phyloP scores from a whole-genome alignment of 1,140 invertebrate genomes.

The Diachasma alloeum region DNA sequence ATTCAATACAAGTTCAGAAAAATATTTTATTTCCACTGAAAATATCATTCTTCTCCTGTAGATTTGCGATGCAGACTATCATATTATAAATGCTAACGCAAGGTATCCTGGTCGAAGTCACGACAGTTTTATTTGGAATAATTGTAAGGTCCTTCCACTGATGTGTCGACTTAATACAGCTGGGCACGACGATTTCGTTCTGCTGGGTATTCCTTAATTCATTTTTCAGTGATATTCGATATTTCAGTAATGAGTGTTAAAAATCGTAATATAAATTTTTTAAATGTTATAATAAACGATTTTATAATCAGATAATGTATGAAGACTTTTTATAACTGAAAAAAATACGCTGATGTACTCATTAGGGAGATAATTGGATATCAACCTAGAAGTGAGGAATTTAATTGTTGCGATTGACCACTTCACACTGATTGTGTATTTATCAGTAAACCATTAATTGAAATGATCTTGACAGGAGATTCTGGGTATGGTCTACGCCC shows the following conservation, averaged over 20 bases:
- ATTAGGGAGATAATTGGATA: no score
- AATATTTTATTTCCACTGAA: no score
- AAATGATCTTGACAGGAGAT: conserved; percentile 40
- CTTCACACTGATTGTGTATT: background rate
- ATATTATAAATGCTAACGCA: conserved; percentile 40
- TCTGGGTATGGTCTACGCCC: conserved; percentile 52
- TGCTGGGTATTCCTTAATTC: conserved; percentile 16
- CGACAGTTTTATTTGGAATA: conserved; percentile 37
- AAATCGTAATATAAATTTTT: no score
- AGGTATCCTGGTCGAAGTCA: conserved; percentile 34
- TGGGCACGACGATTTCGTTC: background rate
- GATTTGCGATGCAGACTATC: conserved; percentile 30
- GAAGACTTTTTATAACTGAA: no score
- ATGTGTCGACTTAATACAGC: background rate
- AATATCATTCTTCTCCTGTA: conserved; percentile 8
- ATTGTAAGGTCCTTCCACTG: conserved; percentile 25
- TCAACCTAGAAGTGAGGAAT: background rate
- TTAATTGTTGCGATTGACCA: background rate
- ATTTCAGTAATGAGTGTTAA: no score
- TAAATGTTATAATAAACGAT: no score
- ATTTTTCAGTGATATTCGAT: no score
- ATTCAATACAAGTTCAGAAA: background rate
- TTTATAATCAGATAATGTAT: no score
- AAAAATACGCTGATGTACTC: no score
- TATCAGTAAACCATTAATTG: conserved; percentile 12